Evolutionary conservation across 1,140 invertebrate genomes (phyloP), one percentile per base, ranked within the genome.

Genomic region (Drosophila repletoides): DNA sequence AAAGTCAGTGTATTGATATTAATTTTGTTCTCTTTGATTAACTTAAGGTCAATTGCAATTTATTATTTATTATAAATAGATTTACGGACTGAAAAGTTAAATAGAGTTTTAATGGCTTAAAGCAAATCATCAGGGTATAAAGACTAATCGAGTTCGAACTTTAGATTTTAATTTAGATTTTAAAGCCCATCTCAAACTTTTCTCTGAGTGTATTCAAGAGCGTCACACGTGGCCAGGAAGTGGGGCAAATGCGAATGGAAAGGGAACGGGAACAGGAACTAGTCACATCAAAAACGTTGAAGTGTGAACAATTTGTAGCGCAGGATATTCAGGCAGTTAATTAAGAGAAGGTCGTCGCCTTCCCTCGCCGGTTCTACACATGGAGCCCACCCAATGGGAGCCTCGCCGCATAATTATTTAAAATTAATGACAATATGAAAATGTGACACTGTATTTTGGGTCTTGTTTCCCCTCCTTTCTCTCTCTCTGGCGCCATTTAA

Each of bases 371-470:
- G 40, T 33, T 22, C 15, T 40, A 48, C 51, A 76, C 75, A 81
- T 56, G 61, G 70, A 76, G 81, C 40, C 76, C 72, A 76, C 81
- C 76, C 70, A 86, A 55, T 31, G 24, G 38, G 52, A 41, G 64
- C 24, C 52, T 59, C 38, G 53, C 53, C 70, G 60, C 75, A 68
- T 86, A 86, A 86, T 86, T 86, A 86, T 86, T 86, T 86, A 66
- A 86, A 86, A 86, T 86, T 86, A 86, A 86, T 86, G 80, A 70
- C 80, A 69, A 73, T 83, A 84, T 77, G 75, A 83, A 79, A 84
- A 72, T 81, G 79, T 79, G 60, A 77, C 69, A 15, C 22, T 12
- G 69, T 73, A 46, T 70, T 64, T 55, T 19, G 34, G 28, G n/a
- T 38, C 12, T 26, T 38, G 36, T 29, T 4, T 0, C 2, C 7